phyloP scores from a whole-genome alignment of 1,140 invertebrate species.

The Lordiphosa mommai region DNA sequence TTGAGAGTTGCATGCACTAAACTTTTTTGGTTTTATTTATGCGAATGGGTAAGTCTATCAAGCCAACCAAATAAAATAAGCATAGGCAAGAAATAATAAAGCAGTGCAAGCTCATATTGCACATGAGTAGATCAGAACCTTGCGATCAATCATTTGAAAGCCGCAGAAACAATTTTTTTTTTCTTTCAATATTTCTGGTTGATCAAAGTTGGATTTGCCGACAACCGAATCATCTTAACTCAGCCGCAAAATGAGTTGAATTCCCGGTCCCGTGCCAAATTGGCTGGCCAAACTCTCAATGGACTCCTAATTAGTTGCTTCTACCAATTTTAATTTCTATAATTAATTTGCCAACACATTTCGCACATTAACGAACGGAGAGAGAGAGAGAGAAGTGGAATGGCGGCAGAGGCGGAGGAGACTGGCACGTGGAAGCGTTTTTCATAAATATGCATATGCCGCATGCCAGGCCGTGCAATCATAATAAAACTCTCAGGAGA shows the following conservation, averaged over 20 bases:
- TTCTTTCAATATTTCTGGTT: background rate
- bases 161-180: background rate
- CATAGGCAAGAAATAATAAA: no score
- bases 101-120: no score
- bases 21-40: slow-evolving; percentile 37
- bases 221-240: slow-evolving; percentile 43
- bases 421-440: slow-evolving; percentile 56
- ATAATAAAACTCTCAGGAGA: slow-evolving; percentile 10
- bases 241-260: slow-evolving; percentile 8
- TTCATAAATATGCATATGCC: slow-evolving; percentile 63
- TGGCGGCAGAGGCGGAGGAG: background rate
- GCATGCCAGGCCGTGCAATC: background rate
- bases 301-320: slow-evolving; percentile 50
- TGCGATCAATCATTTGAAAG: background rate
- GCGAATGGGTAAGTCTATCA: no score
- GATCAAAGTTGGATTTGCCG: slow-evolving; percentile 37
- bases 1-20: slow-evolving; percentile 65
- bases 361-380: slow-evolving; percentile 44
- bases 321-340: slow-evolving; percentile 51
- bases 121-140: no score
- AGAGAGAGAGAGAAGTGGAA: background rate
- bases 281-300: slow-evolving; percentile 48
- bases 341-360: slow-evolving; percentile 71
- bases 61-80: no score
- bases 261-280: slow-evolving; percentile 22